Conservation (phyloP, 2,888 invertebrate species). For the Phrixothrix hirtus region DNA sequence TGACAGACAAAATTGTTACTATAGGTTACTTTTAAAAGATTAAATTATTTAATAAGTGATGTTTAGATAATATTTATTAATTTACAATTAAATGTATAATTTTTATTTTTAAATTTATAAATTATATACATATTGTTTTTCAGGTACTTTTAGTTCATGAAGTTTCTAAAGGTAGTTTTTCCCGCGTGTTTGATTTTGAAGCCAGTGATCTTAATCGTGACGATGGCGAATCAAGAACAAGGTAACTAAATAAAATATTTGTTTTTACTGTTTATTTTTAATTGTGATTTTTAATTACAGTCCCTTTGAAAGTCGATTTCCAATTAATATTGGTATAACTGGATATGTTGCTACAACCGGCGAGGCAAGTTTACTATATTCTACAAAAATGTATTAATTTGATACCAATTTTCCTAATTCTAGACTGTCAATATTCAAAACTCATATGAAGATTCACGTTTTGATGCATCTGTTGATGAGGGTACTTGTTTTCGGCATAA, state of each 20-base stretch:
- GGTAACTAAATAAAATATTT: slow-evolving; percentile 56
- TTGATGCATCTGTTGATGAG: slow-evolving; percentile 86
- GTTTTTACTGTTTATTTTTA: background rate
- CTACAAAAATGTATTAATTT: no score
- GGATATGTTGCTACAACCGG: slow-evolving; percentile 94
- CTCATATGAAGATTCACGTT: slow-evolving; percentile 85
- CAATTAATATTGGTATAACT: slow-evolving; percentile 93
- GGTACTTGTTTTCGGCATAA: slow-evolving; percentile 82
- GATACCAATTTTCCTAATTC: no score
- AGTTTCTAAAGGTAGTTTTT: slow-evolving; percentile 89
- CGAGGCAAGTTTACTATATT: slow-evolving; percentile 86
- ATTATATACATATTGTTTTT: slow-evolving; percentile 35
- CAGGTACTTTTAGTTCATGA: slow-evolving; percentile 88
- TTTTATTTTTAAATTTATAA: background rate
- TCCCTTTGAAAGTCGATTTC: slow-evolving; percentile 90
- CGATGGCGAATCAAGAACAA: slow-evolving; percentile 78
- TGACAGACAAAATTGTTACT: no score
- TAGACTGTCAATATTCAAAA: slow-evolving; percentile 91
- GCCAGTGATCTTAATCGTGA: slow-evolving; percentile 85
- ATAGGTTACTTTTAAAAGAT: no score
- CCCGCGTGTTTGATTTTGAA: slow-evolving; percentile 91
- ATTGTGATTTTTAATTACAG: slow-evolving; percentile 55
- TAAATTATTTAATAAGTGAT: background rate
- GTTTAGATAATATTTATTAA: background rate
- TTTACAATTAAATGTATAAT: background rate